Evolutionary conservation across 2,797 vertebrate genomes (phyloP).

Genomic region (Echeneis naucrates): DNA sequence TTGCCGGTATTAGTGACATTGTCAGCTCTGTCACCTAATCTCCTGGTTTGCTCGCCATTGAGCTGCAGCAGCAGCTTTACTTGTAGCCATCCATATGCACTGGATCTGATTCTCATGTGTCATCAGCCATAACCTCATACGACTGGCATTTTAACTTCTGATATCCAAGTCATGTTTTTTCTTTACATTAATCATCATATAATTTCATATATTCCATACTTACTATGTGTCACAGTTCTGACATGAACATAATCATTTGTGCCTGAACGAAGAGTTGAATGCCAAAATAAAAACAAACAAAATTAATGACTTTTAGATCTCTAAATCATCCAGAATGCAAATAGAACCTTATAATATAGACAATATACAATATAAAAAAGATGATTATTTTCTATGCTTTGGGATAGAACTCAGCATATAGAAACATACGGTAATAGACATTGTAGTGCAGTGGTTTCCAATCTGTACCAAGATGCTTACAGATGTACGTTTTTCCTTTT

Average conservation of each 20-base stretch:
- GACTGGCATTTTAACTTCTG: slow-evolving; percentile 8
- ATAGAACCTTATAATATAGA: not conserved
- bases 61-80: slow-evolving; percentile 42
- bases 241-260: not conserved
- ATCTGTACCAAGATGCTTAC: not conserved
- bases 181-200: not conserved
- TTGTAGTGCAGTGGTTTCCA: slow-evolving; percentile 30
- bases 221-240: not conserved
- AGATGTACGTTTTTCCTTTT: not conserved
- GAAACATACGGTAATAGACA: not conserved
- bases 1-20: slow-evolving; percentile 55
- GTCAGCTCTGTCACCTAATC: slow-evolving; percentile 36
- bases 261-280: slow-evolving; percentile 30
- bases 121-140: slow-evolving; percentile 52
- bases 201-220: slow-evolving; percentile 17
- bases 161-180: slow-evolving; percentile 18
- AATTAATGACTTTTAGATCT: not conserved
- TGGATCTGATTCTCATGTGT: slow-evolving; percentile 51
- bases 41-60: slow-evolving; percentile 32
- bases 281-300: slow-evolving; percentile 32
- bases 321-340: too few species aligned
- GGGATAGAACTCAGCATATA: slow-evolving; percentile 22
- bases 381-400: slow-evolving; percentile 6
- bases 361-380: too few species aligned
- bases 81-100: slow-evolving; percentile 46